These are phyloP conservation scores for Lepus timidus DNA, from an alignment of 2,113 vertebrate species.

Conservation along the genomic window DNA sequence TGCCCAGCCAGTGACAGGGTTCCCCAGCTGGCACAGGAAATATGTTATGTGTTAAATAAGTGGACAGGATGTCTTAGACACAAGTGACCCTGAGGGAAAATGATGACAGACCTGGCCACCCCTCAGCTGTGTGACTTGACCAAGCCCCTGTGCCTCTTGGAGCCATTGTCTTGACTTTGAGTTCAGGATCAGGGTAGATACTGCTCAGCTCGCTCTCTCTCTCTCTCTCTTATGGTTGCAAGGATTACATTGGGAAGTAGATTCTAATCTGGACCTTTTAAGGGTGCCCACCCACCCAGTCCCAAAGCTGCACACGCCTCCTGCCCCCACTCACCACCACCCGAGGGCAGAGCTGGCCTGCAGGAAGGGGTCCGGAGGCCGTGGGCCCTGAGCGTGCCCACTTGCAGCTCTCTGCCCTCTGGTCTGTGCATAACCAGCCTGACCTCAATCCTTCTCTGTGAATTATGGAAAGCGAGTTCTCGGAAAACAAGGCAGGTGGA, in stretches of 20 bases:
- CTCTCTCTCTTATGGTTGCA: background rate
- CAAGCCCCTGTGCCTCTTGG: background rate
- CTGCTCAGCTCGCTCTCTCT: background rate
- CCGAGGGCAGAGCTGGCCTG: background rate
- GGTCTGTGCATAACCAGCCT: constrained; percentile 35
- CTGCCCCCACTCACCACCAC: background rate
- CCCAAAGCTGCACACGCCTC: background rate
- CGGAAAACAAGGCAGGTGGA: constrained; percentile 40
- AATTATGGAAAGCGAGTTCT: constrained; percentile 74
- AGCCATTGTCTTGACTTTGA: background rate
- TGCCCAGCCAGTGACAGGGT: background rate
- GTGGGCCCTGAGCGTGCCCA: background rate
- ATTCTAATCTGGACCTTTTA: background rate
- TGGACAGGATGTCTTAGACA: background rate
- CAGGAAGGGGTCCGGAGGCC: fast-evolving
- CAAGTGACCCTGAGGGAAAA: background rate
- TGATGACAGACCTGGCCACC: no score
- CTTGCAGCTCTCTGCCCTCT: constrained; percentile 43
- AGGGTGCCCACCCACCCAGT: background rate
- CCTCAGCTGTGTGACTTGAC: background rate
- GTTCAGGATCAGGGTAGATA: background rate
- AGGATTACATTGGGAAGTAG: background rate
- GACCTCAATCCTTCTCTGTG: constrained; percentile 82
- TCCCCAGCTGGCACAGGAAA: background rate
- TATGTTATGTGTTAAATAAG: background rate